Evolutionary conservation across 2,113 vertebrate genomes (phyloP).

Genomic region (Pluvianellus socialis): DNA sequence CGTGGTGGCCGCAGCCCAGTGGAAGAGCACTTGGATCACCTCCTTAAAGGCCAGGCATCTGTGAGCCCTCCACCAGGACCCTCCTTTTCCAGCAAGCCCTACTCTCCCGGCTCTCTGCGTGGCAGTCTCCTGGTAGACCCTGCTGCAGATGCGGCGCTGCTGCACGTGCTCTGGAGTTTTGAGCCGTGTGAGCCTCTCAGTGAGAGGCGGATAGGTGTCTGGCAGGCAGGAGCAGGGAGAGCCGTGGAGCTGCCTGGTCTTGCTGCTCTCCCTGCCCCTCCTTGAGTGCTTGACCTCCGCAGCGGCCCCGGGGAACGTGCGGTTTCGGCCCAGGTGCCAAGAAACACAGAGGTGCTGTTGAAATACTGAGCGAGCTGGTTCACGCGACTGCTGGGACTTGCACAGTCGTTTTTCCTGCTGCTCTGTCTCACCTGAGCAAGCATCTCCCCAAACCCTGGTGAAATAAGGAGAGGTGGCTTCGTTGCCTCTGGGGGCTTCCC

Average conservation of each 20-base stretch:
- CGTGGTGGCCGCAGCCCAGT: neutral
- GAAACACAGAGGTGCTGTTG: neutral
- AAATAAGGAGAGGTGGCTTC: neutral
- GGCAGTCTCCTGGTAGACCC: neutral
- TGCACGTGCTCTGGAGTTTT: rapidly evolving
- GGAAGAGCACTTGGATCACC: neutral
- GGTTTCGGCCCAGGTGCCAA: neutral
- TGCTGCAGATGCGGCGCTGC: neutral
- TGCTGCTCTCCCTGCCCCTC: neutral
- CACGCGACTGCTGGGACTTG: neutral
- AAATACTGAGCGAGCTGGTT: neutral
- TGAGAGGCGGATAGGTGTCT: neutral
- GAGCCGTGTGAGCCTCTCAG: neutral
- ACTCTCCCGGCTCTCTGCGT: rapidly evolving
- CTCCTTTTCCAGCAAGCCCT: neutral
- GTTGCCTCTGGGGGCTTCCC: neutral
- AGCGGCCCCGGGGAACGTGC: rapidly evolving
- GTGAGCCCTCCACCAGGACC: neutral
- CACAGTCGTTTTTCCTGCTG: neutral
- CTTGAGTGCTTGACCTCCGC: neutral
- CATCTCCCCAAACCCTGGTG: neutral
- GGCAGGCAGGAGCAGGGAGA: neutral
- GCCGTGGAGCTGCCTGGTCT: neutral
- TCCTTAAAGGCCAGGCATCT: neutral
- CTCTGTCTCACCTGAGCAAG: neutral